phyloP scores from a whole-genome alignment of 2,888 invertebrate species.

The Euphydryas editha region DNA sequence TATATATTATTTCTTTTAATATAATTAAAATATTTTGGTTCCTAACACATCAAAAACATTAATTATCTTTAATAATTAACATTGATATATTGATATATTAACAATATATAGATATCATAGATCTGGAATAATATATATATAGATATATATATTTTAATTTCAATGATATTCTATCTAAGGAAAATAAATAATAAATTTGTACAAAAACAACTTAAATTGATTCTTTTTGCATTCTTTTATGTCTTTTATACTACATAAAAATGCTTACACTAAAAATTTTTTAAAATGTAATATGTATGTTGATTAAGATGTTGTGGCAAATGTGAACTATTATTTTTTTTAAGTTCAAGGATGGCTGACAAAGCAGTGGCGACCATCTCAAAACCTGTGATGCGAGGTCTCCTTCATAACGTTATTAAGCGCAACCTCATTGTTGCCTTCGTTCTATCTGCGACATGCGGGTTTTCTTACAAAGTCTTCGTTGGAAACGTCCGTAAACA shows the following conservation, averaged over 20 bases:
- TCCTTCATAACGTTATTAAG: slow-evolving; percentile 86
- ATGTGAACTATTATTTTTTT: not conserved
- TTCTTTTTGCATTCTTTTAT: too few relatives aligned
- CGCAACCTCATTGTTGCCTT: slow-evolving; percentile 84
- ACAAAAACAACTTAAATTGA: too few relatives aligned
- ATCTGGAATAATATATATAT: too few relatives aligned
- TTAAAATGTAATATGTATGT: too few relatives aligned
- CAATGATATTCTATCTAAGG: not conserved
- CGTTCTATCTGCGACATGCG: slow-evolving; percentile 70
- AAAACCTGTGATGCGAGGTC: slow-evolving; percentile 88
- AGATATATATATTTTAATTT: not conserved
- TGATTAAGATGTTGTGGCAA: too few relatives aligned
- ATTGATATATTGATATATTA: too few relatives aligned
- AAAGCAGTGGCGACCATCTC: slow-evolving; percentile 66
- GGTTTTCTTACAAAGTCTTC: slow-evolving; percentile 80
- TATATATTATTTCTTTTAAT: not conserved
- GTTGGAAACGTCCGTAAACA: slow-evolving; percentile 85
- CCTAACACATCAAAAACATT: not conserved
- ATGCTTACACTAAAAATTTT: too few relatives aligned
- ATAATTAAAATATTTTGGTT: not conserved
- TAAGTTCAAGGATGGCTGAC: slow-evolving; percentile 68
- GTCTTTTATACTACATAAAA: too few relatives aligned
- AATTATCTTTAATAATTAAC: too few relatives aligned
- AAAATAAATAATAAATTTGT: too few relatives aligned
- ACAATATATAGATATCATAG: too few relatives aligned